Percentiles rank a stretch among this genome's conserved stretches.
Conservation (phyloP, 2,888 invertebrate genomes). For the Sinhomidia bicolor region DNA sequence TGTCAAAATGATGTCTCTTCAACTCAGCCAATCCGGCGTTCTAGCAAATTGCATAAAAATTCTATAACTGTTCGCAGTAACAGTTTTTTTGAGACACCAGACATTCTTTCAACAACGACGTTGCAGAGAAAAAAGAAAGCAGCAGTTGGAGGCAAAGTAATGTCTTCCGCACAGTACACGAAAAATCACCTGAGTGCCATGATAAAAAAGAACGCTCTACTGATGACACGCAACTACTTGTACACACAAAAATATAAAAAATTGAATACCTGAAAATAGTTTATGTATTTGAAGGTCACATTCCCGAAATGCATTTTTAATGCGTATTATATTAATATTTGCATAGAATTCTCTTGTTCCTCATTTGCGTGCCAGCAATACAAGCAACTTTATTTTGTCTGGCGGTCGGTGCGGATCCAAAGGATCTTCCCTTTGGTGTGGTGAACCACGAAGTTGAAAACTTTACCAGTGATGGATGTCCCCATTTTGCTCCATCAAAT, state of each 20-base stretch:
- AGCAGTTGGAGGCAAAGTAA: not conserved
- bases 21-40: not conserved
- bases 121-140: not conserved
- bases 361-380: conserved; percentile 65
- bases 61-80: not conserved
- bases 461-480: too few relatives aligned
- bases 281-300: too few relatives aligned
- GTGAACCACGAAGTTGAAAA: conserved; percentile 68
- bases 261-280: too few relatives aligned
- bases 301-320: too few relatives aligned
- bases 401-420: conserved; percentile 71
- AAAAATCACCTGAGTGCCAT: conserved; percentile 44
- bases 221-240: conserved; percentile 67
- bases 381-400: conserved; percentile 63
- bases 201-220: conserved; percentile 54
- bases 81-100: not conserved
- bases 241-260: not conserved
- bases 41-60: too few relatives aligned
- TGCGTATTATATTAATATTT: not conserved
- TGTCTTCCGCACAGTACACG: not conserved
- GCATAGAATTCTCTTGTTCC: conserved; percentile 64
- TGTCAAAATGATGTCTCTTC: conserved; percentile 80
- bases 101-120: conserved; percentile 1
- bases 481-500: too few relatives aligned
- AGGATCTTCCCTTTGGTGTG: conserved; percentile 59